Evolutionary conservation across 35 echinoderm and acorn worm species (phyloP).

Genomic region (Amphiura filiformis): DNA sequence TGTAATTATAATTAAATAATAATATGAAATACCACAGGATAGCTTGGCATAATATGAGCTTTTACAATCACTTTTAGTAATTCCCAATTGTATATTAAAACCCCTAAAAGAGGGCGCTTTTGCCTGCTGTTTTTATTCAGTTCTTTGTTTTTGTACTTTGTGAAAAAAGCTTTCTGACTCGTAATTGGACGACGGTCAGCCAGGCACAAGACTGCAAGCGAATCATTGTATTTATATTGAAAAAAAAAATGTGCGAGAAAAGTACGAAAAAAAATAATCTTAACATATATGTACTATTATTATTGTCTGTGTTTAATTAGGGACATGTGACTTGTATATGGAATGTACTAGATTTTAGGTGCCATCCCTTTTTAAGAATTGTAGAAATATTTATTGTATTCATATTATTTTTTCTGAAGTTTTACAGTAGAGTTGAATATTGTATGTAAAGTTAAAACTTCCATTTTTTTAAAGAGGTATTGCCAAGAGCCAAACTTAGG

Average conservation of each 20-base stretch:
- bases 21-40: no score
- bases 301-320: background rate
- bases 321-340: slow-evolving; percentile 7
- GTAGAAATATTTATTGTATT: slow-evolving; percentile 1
- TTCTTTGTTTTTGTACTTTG: background rate
- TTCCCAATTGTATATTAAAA: slow-evolving; percentile 11
- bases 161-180: background rate
- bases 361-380: background rate
- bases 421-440: background rate
- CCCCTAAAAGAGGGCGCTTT: background rate
- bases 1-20: no score
- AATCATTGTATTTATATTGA: slow-evolving; percentile 3
- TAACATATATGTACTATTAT: background rate
- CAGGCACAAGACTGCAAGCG: background rate
- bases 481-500: no score
- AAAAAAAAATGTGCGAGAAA: background rate
- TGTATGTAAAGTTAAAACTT: background rate
- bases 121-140: slow-evolving; percentile 1
- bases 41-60: no score
- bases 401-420: no score
- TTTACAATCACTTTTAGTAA: background rate
- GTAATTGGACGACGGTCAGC: background rate
- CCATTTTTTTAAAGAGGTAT: no score
- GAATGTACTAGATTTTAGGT: slow-evolving; percentile 4
- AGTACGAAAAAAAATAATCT: slow-evolving; percentile 13